phyloP scores from a whole-genome alignment of 2,797 vertebrate genomes.

The Sarcoramphus papa region DNA sequence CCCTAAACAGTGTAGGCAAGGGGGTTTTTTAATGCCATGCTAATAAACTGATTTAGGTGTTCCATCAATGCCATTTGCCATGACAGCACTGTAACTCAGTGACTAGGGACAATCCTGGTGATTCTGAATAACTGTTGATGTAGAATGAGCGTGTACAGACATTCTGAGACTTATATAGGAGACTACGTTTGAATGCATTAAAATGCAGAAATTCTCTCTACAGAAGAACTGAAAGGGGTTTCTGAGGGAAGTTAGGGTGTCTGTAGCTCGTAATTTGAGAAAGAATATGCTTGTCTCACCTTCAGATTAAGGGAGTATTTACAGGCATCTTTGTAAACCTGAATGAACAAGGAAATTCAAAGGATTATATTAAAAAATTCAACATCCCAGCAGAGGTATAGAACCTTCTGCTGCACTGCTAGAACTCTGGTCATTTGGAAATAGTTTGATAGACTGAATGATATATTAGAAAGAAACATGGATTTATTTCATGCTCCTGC shows the following conservation, averaged over 20 bases:
- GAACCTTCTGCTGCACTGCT: not conserved
- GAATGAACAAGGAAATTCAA: constrained; percentile 21
- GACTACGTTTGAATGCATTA: not conserved
- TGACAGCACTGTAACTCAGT: not conserved
- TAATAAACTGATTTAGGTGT: not conserved
- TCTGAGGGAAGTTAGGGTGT: not conserved
- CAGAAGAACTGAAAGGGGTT: not conserved
- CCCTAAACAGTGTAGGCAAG: not conserved
- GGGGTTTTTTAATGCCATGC: not conserved
- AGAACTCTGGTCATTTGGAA: constrained; percentile 48
- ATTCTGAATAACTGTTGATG: not conserved
- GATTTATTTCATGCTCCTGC: constrained; percentile 66
- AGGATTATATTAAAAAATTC: constrained; percentile 1
- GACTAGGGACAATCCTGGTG: not conserved
- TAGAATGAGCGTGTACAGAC: not conserved
- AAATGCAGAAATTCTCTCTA: not conserved
- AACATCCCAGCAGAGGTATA: not conserved
- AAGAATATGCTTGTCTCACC: not conserved
- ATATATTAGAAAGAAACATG: constrained; percentile 61
- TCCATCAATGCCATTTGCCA: not conserved
- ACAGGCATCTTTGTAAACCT: not conserved
- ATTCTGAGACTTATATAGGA: not conserved
- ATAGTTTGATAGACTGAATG: constrained; percentile 47
- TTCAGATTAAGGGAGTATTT: not conserved
- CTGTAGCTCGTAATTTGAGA: not conserved